Evolutionary conservation across 2,113 vertebrate species (phyloP).

Genomic region (Anhinga rufa): DNA sequence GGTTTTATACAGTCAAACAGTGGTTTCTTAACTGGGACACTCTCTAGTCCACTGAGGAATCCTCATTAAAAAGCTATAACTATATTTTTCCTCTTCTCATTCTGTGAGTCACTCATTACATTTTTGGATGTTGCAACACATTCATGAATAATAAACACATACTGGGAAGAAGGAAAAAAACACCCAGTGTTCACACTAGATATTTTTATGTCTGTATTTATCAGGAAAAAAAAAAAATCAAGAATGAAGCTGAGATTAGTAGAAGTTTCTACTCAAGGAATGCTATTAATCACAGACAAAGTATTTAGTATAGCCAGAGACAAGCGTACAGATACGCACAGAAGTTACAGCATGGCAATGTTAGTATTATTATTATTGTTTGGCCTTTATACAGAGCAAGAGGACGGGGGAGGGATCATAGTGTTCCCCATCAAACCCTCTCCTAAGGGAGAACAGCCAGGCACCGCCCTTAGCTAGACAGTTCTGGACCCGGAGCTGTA

Average conservation of each 20-base stretch:
- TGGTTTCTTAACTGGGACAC: background rate
- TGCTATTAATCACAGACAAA: background rate
- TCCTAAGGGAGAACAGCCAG: conserved; percentile 27
- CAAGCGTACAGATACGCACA: background rate
- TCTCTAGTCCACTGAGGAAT: background rate
- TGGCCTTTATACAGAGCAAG: background rate
- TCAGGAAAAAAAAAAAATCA: conserved; percentile 16
- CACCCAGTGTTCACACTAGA: background rate
- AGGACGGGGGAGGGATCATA: background rate
- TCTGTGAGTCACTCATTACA: conserved; percentile 25
- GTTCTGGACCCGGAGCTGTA: background rate
- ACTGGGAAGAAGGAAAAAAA: background rate
- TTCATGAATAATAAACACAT: conserved; percentile 31
- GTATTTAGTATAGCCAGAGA: background rate
- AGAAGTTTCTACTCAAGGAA: background rate
- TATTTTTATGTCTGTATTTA: background rate
- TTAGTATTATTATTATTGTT: conserved; percentile 14
- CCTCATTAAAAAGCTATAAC: background rate
- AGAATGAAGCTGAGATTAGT: background rate
- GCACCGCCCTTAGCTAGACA: conserved; percentile 14
- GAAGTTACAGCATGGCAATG: background rate
- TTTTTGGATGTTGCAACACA: conserved; percentile 27
- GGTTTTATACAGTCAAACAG: background rate
- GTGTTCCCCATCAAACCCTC: conserved; percentile 27
- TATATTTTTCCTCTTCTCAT: background rate